Evolutionary conservation across 2,888 invertebrate species (phyloP).

Genomic region (Selenia dentaria): DNA sequence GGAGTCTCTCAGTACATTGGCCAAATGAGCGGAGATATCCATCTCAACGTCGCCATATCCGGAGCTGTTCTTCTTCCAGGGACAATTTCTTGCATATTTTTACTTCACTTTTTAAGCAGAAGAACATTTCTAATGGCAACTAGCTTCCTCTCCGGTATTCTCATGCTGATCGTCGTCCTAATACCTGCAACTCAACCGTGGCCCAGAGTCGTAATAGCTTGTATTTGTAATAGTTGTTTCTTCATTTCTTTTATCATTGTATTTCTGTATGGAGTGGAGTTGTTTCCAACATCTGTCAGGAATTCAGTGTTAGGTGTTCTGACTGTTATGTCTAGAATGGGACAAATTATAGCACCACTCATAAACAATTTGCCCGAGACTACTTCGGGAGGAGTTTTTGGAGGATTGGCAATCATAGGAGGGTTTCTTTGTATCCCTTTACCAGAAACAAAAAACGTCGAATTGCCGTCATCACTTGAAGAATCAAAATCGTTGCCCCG

Average conservation of each 20-base stretch:
- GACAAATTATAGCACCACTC: conserved; percentile 91
- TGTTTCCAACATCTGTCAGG: conserved; percentile 93
- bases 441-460: conserved; percentile 82
- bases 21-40: conserved; percentile 90
- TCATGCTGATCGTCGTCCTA: conserved; percentile 54
- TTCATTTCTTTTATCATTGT: conserved; percentile 92
- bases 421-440: conserved; percentile 86
- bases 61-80: conserved; percentile 87
- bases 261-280: conserved; percentile 93
- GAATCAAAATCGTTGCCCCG: conserved; percentile 47
- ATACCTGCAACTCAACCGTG: conserved; percentile 55
- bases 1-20: conserved; percentile 92
- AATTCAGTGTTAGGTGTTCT: conserved; percentile 92
- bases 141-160: conserved; percentile 64
- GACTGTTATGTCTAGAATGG: conserved; percentile 91
- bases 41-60: conserved; percentile 90
- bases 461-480: conserved; percentile 59
- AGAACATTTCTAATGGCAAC: conserved; percentile 85
- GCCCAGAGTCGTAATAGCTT: conserved; percentile 85
- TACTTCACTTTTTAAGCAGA: conserved; percentile 85
- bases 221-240: conserved; percentile 90
- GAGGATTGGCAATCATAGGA: conserved; percentile 86
- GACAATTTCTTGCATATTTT: conserved; percentile 81
- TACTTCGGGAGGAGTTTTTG: conserved; percentile 82
- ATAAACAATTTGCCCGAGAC: conserved; percentile 84